Evolutionary conservation across 1,140 invertebrate genomes (phyloP).

Genomic region (Nylanderia fulva): DNA sequence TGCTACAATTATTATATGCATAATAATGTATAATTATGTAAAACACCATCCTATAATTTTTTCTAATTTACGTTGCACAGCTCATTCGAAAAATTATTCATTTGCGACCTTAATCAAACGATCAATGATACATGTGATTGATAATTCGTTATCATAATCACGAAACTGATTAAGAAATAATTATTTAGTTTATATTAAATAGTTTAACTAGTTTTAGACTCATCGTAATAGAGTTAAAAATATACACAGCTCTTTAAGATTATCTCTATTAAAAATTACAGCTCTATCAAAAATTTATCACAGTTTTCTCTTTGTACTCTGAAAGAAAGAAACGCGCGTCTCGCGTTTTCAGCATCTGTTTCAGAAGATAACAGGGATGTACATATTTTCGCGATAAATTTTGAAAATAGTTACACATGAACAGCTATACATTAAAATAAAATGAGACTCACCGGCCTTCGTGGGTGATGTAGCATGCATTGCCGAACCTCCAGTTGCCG

Average conservation of each 20-base stretch:
- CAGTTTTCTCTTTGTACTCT: not conserved
- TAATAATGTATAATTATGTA: not conserved
- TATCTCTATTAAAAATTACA: too few species aligned
- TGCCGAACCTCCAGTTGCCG: constrained; percentile 83
- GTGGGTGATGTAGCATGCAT: constrained; percentile 85
- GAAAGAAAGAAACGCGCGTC: not conserved
- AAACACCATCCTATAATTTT: not conserved
- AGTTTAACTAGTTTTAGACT: not conserved
- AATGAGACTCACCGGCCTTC: constrained; percentile 84
- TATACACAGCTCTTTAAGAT: not conserved
- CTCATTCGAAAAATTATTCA: constrained; percentile 18
- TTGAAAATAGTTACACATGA: constrained; percentile 4
- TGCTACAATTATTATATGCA: not conserved
- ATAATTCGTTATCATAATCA: constrained; percentile 16
- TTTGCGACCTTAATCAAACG: constrained; percentile 24
- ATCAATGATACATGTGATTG: constrained; percentile 34
- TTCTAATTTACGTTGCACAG: constrained; percentile 54
- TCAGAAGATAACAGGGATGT: not conserved
- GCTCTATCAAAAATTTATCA: constrained; percentile 10
- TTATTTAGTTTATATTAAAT: not conserved
- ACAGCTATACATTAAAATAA: constrained; percentile 71
- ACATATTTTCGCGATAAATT: constrained; percentile 7
- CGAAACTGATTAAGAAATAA: not conserved
- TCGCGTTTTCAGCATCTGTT: not conserved
- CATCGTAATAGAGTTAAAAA: not conserved